Conservation (phyloP, 92 coral and sea anemone genomes). For the Galaxea fascicularis region DNA sequence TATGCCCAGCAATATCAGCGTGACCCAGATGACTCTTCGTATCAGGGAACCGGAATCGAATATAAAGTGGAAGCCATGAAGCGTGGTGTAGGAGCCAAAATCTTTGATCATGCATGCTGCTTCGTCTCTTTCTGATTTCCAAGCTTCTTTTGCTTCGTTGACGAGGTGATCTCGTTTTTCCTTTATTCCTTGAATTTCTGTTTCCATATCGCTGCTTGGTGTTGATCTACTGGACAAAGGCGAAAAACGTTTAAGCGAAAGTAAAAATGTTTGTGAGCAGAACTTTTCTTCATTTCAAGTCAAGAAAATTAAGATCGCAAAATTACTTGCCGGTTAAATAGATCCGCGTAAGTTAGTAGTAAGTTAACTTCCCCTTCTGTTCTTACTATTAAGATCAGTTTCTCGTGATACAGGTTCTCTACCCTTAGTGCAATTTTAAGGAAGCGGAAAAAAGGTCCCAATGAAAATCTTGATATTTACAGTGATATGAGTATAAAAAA, state of each 20-base stretch:
- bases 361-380: too few species aligned
- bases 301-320: neutral
- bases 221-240: neutral
- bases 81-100: constrained; percentile 75
- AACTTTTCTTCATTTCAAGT: too few species aligned
- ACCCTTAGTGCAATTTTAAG: neutral
- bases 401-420: neutral
- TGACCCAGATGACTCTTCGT: constrained; percentile 64
- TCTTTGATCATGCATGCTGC: constrained; percentile 42
- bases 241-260: neutral
- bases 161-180: constrained; percentile 4
- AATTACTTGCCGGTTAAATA: neutral
- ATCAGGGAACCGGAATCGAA: constrained; percentile 36
- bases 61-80: constrained; percentile 75
- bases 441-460: neutral
- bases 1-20: constrained; percentile 46
- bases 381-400: neutral
- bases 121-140: constrained; percentile 18
- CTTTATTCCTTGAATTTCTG: constrained; percentile 15
- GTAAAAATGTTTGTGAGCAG: too few species aligned
- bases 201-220: constrained; percentile 17
- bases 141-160: constrained; percentile 3
- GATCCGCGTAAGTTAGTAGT: neutral
- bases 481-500: neutral
- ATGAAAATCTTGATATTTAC: neutral